phyloP scores from a whole-genome alignment of 30 jellyfish, hydroid and myxozoan genomes.

The Morbakka virulenta region DNA sequence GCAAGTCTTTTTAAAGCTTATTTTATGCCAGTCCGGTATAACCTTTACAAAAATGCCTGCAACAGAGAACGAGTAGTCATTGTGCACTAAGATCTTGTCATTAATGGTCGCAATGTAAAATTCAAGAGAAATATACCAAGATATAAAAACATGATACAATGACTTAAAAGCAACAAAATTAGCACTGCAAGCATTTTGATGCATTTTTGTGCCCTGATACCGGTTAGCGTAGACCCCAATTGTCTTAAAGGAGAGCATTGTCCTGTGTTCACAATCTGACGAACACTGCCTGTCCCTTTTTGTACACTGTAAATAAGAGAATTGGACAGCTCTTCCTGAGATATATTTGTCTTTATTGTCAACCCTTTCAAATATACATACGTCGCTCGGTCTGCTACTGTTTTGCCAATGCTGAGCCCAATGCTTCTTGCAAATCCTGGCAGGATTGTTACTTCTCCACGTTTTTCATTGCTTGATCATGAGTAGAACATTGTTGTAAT shows the following conservation, averaged over 20 bases:
- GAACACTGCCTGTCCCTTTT: slow-evolving; percentile 29
- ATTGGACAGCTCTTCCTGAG: slow-evolving; percentile 35
- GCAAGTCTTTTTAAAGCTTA: too few relatives aligned
- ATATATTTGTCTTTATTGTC: slow-evolving; percentile 13
- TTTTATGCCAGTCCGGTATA: too few relatives aligned
- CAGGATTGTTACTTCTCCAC: too few relatives aligned
- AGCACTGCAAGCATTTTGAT: too few relatives aligned
- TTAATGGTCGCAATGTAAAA: slow-evolving; percentile 19
- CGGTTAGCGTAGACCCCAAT: slow-evolving; percentile 48
- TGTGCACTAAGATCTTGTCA: too few relatives aligned
- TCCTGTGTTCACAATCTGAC: slow-evolving; percentile 24
- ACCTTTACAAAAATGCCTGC: too few relatives aligned
- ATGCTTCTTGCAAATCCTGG: too few relatives aligned
- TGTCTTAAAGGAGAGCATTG: neutral
- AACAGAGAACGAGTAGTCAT: too few relatives aligned
- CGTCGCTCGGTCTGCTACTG: slow-evolving; percentile 20
- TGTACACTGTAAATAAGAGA: slow-evolving; percentile 25
- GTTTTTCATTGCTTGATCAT: too few relatives aligned
- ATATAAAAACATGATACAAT: neutral
- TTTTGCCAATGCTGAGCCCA: too few relatives aligned
- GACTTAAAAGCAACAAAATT: slow-evolving; percentile 10
- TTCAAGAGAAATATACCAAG: slow-evolving; percentile 29
- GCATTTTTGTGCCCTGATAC: slow-evolving; percentile 42
- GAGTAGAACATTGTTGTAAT: too few relatives aligned
- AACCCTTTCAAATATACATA: slow-evolving; percentile 29